A percentile compares a stretch with the other conserved stretches of the same genome.
Conservation (phyloP, 2,113 vertebrate species). For the Trematomus loennbergii region DNA sequence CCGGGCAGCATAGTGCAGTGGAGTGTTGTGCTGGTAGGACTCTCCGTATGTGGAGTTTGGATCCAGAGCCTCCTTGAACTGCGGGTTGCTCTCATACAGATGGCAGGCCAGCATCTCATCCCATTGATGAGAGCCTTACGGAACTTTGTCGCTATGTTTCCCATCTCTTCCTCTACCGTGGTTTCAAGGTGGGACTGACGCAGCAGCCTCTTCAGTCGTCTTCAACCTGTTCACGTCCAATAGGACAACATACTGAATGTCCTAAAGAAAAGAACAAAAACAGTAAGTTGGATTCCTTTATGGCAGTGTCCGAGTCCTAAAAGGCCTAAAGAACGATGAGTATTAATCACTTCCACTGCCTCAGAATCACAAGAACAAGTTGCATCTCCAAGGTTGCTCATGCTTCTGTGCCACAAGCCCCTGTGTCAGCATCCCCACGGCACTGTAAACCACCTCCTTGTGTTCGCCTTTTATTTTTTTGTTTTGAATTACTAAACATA, state of each 20-base stretch:
- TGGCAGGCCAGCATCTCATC: slow-evolving; percentile 96
- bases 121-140: slow-evolving; percentile 98
- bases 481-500: slow-evolving; percentile 51
- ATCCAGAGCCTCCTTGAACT: slow-evolving; percentile 97
- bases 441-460: slow-evolving; percentile 42
- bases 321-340: slow-evolving; percentile 17
- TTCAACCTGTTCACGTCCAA: slow-evolving; percentile 82
- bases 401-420: slow-evolving; percentile 60
- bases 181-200: slow-evolving; percentile 69
- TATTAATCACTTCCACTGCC: slow-evolving; percentile 25
- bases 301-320: not conserved
- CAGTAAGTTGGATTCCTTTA: slow-evolving; percentile 12
- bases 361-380: slow-evolving; percentile 30
- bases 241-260: slow-evolving; percentile 85
- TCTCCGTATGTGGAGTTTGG: slow-evolving; percentile 98
- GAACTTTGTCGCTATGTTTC: slow-evolving; percentile 98
- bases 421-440: slow-evolving; percentile 43
- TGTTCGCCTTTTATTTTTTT: slow-evolving; percentile 40
- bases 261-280: slow-evolving; percentile 74
- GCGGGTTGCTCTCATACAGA: slow-evolving; percentile 96
- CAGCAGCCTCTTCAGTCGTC: slow-evolving; percentile 48
- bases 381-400: slow-evolving; percentile 46
- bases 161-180: slow-evolving; percentile 85
- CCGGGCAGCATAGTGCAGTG: slow-evolving; percentile 95
- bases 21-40: slow-evolving; percentile 98